Evolutionary conservation across 2,888 invertebrate genomes (phyloP).

Genomic region (Andrena minutula): DNA sequence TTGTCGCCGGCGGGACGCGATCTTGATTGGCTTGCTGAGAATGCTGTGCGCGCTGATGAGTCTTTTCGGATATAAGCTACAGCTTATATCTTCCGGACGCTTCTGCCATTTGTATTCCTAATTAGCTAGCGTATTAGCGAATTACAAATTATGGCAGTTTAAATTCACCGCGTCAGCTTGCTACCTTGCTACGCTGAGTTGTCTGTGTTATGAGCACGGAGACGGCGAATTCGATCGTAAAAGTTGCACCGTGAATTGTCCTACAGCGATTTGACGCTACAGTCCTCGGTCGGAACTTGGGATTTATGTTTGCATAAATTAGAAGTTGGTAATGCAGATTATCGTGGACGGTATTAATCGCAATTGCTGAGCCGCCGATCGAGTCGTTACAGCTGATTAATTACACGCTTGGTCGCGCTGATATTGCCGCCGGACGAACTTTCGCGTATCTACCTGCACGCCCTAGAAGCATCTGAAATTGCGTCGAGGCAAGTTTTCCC

Average conservation of each 20-base stretch:
- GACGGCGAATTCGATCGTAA: conserved; percentile 25
- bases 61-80: too few relatives aligned
- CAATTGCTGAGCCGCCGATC: conserved; percentile 5
- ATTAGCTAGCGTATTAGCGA: not conserved
- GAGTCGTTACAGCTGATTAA: not conserved
- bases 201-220: conserved; percentile 14
- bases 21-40: conserved; percentile 26
- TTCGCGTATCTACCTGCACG: not conserved
- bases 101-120: not conserved
- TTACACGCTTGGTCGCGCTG: not conserved
- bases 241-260: conserved; percentile 28
- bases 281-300: conserved; percentile 19
- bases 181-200: not conserved
- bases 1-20: not conserved
- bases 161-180: conserved; percentile 6
- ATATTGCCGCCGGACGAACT: not conserved
- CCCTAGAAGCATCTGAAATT: not conserved
- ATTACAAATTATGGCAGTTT: not conserved
- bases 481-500: not conserved
- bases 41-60: conserved; percentile 10
- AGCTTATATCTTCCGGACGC: not conserved
- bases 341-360: not conserved
- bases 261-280: conserved; percentile 24
- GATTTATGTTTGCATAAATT: conserved; percentile 57
- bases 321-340: conserved; percentile 23